Evolutionary conservation across 2,888 invertebrate species (phyloP), one percentile per base, ranked within the genome.

Genomic region (Celastrina argiolus): DNA sequence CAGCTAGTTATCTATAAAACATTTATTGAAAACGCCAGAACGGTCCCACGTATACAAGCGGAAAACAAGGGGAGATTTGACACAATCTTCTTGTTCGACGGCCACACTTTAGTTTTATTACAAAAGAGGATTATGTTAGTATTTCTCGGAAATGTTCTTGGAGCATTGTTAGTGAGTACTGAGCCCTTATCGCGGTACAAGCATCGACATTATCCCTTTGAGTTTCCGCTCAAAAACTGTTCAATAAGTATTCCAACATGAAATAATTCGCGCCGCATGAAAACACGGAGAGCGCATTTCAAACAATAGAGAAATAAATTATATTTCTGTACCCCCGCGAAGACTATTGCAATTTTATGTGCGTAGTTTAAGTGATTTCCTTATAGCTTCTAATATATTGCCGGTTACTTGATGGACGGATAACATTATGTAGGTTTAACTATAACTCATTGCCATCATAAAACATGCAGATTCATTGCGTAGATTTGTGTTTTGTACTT

Each of bases 221-320:
- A 61, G 61, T 39, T 61, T 61, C 61, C 61, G 61, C 61, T 61
- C 36, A 36, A 61, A 61, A 61, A 61, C 22, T 61, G 61, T 61
- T 39, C 61, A 61, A 61, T 61, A 61, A 61, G 61, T 61, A 39
- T 61, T 6, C 61, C 61, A 61, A 36, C 61, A 61, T 61, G 39
- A 61, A 61, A 61, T 61, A 61, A 61, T 61, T 61, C 36, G 61
- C 61, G 36, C 61, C 36, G 36, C 74, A 76, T 78, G 82, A 81
- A 80, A 65, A 82, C 39, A 61, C 36, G 39, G 36, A n/a, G 59
- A 82, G 75, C 82, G 78, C 76, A 75, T 77, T 78, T 74, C 69
- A 77, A 81, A 88, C 88, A 88, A 87, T 87, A 84, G 85, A 79
- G 79, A 83, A 82, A 87, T 88, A 88, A 87, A 88, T 80, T 78